Conservation (phyloP, 2,888 invertebrate genomes). For the Agonopterix alstromeriana region DNA sequence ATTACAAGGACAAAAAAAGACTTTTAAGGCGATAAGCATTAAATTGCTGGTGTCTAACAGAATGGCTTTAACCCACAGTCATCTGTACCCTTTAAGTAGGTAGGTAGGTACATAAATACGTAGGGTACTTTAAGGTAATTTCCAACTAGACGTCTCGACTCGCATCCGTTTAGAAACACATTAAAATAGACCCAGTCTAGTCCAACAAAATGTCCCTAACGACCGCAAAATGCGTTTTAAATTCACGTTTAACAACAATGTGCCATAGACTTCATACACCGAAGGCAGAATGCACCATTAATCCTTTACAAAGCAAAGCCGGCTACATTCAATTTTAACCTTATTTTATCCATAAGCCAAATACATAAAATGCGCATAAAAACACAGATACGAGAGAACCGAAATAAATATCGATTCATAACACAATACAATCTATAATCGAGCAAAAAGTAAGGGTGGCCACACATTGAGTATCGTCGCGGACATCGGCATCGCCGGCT, state of each 20-base stretch:
- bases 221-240: conserved; percentile 58
- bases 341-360: conserved; percentile 21
- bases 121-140: no score
- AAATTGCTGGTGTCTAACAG: no score
- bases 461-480: conserved; percentile 57
- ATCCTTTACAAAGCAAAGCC: conserved; percentile 28
- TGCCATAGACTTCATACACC: conserved; percentile 3
- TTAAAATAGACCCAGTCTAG: conserved; percentile 28
- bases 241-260: conserved; percentile 25
- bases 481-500: conserved; percentile 34
- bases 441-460: conserved; percentile 49
- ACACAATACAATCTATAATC: conserved; percentile 72
- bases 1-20: no score
- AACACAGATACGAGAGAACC: conserved; percentile 45
- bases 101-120: no score
- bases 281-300: conserved; percentile 42
- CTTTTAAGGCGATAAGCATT: no score
- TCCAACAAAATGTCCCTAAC: conserved; percentile 27
- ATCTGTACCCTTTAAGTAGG: no score
- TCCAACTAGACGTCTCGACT: no score
- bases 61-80: no score
- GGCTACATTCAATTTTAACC: conserved; percentile 9
- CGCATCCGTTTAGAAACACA: conserved; percentile 5
- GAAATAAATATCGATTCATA: conserved; percentile 71
- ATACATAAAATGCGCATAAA: conserved; percentile 44